Base-by-base conservation (phyloP, 2,888 invertebrate species). In the Troides helena region DNA sequence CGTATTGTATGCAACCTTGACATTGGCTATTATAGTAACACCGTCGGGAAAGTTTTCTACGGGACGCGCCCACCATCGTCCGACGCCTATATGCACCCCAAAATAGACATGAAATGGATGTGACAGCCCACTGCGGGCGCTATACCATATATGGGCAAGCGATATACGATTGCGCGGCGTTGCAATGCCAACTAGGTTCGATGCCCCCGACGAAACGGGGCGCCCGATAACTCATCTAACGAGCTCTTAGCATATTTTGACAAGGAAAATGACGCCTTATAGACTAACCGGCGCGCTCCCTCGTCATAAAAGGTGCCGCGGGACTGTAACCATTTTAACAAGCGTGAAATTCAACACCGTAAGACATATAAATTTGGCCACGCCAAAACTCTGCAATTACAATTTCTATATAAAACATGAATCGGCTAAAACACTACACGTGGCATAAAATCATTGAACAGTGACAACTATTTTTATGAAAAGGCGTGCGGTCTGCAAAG, bases 391-490 rank as follows among this genome's bases (percentile, higher is more conserved):
- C 65, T 36, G 72, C 67, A 75, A 78, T 75, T 62, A 73, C 74
- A 62, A 73, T 74, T 72, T 62, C 69, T 70, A 72, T 72, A 69
- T 74, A 74, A 78, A 76, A 75, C 75, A 75, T 75, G 73, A 72
- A 79, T 59, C 21, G 63, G 25, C 65, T 73, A 71, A 84, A 87
- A 83, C 85, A 90, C 86, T 84, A 89, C 92, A 92, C 92, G 92
- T 92, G 92, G 92, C 91, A 87, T 85, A 86, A 86, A 90, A 89
- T 89, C 91, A 91, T 88, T 91, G 91, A 87, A 90, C 90, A 85
- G 85, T 90, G 88, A 89, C 89, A 87, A 86, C 78, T 85, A 84
- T 84, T 87, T 89, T 85, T 81, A 85, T 75, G 82, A 90, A 91
- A 89, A 91, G 87, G 90, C 89, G 88, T 92, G 92, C 92, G 83